Percentiles rank a stretch among this genome's conserved stretches.
These are phyloP conservation scores for Anableps anableps DNA, from an alignment of 2,797 vertebrate genomes.

Conservation along the genomic window DNA sequence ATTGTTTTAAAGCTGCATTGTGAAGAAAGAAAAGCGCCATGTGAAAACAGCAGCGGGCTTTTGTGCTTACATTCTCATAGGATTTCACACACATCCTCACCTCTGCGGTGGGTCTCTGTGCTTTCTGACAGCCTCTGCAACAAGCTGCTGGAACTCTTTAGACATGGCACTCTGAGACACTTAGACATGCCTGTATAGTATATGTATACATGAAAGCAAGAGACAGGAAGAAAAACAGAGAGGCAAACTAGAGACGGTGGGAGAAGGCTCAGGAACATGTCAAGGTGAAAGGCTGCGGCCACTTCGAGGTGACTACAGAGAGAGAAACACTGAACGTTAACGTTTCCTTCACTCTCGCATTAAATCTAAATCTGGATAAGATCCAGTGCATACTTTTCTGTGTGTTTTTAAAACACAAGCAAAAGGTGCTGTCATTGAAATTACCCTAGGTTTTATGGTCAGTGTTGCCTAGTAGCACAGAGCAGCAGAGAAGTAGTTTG, in stretches of 20 bases:
- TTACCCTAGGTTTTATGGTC: conserved; percentile 41
- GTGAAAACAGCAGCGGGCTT: conserved; percentile 43
- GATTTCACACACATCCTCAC: conserved; percentile 75
- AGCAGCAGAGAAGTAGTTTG: conserved; percentile 17
- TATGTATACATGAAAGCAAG: conserved; percentile 52
- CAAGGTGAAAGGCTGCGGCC: conserved; percentile 59
- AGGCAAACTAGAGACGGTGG: conserved; percentile 55
- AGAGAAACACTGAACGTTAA: conserved; percentile 30
- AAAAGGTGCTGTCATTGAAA: conserved; percentile 53
- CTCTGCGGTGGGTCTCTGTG: conserved; percentile 72
- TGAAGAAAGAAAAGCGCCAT: conserved; percentile 10
- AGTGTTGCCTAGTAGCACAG: conserved; percentile 33
- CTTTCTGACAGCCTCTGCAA: conserved; percentile 74
- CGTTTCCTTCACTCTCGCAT: conserved; percentile 55
- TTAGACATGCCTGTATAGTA: conserved; percentile 63
- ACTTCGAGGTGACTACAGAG: conserved; percentile 48
- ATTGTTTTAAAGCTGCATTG: conserved; percentile 10
- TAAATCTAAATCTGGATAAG: conserved; percentile 71
- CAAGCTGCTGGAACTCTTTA: conserved; percentile 74
- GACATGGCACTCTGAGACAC: conserved; percentile 67
- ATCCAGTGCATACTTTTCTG: conserved; percentile 53
- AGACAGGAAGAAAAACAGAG: conserved; percentile 53
- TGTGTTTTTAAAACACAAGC: conserved; percentile 59
- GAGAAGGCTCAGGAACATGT: conserved; percentile 63
- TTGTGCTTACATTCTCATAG: conserved; percentile 59